Conservation (phyloP, 2,113 vertebrate species). For the Petrocephalus microphthalmus region DNA sequence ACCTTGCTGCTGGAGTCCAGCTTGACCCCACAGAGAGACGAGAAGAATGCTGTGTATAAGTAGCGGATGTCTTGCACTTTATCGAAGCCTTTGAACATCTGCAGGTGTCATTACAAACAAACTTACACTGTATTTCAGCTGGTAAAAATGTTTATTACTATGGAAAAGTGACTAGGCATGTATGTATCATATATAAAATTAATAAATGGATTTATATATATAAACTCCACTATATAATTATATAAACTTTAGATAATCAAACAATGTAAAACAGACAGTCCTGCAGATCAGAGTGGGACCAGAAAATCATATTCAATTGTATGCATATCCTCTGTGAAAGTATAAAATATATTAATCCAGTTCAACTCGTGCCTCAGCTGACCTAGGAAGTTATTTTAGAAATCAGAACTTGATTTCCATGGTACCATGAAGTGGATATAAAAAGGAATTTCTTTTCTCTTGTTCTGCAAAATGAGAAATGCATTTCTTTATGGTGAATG, state of each 20-base stretch:
- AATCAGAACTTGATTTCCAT: background rate
- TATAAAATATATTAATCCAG: background rate
- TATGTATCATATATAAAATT: background rate
- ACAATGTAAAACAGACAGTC: background rate
- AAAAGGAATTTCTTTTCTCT: background rate
- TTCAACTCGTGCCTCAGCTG: background rate
- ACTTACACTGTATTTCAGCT: background rate
- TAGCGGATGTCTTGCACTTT: constrained; percentile 79
- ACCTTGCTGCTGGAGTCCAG: constrained; percentile 78
- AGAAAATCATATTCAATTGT: background rate
- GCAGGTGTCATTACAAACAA: constrained; percentile 27
- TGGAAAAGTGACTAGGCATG: background rate
- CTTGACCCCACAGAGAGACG: constrained; percentile 78
- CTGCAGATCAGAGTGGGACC: background rate
- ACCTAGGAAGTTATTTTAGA: background rate
- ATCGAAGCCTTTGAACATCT: constrained; percentile 95
- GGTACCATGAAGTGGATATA: background rate
- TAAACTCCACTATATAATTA: no score
- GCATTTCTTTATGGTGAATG: background rate
- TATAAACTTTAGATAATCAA: background rate
- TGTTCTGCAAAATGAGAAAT: background rate
- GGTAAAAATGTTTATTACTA: background rate
- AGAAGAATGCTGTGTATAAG: constrained; percentile 78
- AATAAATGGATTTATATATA: no score
- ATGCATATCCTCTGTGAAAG: background rate